These are phyloP conservation scores for Tauraco hartlaubi DNA, from an alignment of 2,797 vertebrate species.

Conservation along the genomic window DNA sequence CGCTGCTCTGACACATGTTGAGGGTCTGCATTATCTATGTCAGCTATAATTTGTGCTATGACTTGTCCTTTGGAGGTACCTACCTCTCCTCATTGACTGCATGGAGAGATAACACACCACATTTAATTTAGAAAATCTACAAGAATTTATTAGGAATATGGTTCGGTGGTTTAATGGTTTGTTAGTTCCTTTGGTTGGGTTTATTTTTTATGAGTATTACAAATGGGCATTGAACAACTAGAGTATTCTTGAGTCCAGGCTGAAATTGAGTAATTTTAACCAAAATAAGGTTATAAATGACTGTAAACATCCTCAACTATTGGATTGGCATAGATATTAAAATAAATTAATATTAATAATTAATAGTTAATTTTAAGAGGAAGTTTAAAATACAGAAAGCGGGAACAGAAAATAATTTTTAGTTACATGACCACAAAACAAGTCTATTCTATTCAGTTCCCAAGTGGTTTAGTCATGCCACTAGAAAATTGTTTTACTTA, in stretches of 20 bases:
- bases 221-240: background rate
- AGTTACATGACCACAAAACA: background rate
- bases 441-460: background rate
- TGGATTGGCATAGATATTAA: background rate
- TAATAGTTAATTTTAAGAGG: background rate
- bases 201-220: background rate
- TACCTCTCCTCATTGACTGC: background rate
- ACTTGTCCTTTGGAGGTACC: background rate
- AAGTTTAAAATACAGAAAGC: background rate
- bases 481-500: background rate
- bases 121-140: background rate
- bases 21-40: background rate
- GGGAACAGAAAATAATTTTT: background rate
- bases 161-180: background rate
- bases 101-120: background rate
- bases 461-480: background rate
- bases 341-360: background rate
- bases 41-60: background rate
- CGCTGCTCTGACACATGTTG: background rate
- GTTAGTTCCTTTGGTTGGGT: background rate
- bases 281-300: background rate
- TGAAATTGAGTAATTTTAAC: background rate
- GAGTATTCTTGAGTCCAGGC: background rate
- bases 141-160: background rate
- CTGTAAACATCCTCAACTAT: background rate